Evolutionary conservation across 2,888 invertebrate genomes (phyloP).

Genomic region (Tachina fera): DNA sequence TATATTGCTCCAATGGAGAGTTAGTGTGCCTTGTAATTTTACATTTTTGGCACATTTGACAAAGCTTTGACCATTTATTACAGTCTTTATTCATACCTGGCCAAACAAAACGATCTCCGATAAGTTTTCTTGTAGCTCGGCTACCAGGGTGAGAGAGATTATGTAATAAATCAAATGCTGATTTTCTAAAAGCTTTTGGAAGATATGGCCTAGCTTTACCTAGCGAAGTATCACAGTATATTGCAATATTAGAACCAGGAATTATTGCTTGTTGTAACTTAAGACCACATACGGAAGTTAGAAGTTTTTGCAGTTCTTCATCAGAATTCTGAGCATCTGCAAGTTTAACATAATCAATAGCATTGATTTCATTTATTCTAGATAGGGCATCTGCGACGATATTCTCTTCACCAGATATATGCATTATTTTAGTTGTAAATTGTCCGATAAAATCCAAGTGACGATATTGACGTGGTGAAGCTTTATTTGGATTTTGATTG

Average conservation of each 20-base stretch:
- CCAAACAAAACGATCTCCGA: too few species aligned
- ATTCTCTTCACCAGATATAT: background rate
- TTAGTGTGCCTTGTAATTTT: background rate
- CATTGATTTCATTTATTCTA: background rate
- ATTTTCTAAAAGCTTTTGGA: background rate
- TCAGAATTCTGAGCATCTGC: too few species aligned
- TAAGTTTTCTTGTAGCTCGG: too few species aligned
- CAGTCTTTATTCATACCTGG: background rate
- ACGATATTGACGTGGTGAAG: background rate
- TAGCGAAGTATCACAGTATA: background rate
- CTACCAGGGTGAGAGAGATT: constrained; percentile 6
- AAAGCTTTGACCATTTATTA: background rate
- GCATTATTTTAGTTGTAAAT: background rate
- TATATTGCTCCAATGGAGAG: background rate
- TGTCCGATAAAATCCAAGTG: background rate
- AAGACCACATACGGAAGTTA: background rate
- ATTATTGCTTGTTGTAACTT: background rate
- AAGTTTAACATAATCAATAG: background rate
- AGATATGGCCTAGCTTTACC: background rate
- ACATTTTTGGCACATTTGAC: background rate
- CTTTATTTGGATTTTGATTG: background rate
- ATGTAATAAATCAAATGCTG: constrained; percentile 3
- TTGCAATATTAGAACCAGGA: background rate
- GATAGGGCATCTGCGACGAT: background rate
- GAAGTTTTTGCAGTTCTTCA: background rate